Evolutionary conservation across 2,888 invertebrate species (phyloP).

Genomic region (Xestia sexstrigata): DNA sequence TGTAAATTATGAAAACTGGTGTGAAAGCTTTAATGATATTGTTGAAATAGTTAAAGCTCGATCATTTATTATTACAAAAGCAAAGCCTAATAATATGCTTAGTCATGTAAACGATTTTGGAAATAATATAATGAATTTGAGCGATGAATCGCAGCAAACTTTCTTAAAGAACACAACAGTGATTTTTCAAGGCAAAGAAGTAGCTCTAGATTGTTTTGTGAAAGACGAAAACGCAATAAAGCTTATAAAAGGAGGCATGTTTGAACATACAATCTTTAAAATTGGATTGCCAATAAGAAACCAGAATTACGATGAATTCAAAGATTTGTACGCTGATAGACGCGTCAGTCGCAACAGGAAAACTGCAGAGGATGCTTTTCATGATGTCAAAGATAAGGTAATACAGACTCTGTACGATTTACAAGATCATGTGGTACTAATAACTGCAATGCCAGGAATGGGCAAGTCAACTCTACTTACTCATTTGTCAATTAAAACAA

Average conservation of each 20-base stretch:
- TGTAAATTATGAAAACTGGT: neutral
- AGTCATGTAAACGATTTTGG: neutral
- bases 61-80: constrained; percentile 1
- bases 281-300: neutral
- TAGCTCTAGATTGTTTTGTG: neutral
- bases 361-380: neutral
- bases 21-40: neutral
- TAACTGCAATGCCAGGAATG: constrained; percentile 7
- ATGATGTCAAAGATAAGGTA: neutral
- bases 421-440: neutral
- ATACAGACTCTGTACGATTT: constrained; percentile 1
- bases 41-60: neutral
- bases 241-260: neutral
- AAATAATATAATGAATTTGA: neutral
- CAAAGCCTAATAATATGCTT: neutral
- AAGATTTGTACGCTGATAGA: neutral
- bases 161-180: constrained; percentile 3
- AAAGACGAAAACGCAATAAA: neutral
- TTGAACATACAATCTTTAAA: neutral
- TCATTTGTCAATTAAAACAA: constrained; percentile 9
- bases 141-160: constrained; percentile 4
- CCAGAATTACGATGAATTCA: neutral
- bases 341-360: neutral
- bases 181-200: constrained; percentile 2
- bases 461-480: constrained; percentile 3